phyloP scores from a whole-genome alignment of 2,888 invertebrate genomes.

The Heliothis peltigera region DNA sequence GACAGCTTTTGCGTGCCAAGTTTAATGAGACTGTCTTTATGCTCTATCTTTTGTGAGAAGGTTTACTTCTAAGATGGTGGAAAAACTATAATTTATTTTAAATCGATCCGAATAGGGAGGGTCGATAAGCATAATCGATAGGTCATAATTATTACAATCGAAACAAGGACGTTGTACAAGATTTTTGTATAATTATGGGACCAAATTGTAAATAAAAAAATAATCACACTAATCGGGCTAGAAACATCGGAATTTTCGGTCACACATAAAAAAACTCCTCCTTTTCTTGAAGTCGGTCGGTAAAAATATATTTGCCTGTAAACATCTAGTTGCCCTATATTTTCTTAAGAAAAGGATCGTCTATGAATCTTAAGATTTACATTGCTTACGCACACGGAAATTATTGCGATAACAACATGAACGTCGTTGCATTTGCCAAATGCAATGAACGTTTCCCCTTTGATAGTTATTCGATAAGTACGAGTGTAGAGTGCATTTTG shows the following conservation, averaged over 20 bases:
- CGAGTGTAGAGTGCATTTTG: constrained; percentile 41
- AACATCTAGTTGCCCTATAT: no score
- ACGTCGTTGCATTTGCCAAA: constrained; percentile 57
- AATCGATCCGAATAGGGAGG: background rate
- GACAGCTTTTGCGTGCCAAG: constrained; percentile 25
- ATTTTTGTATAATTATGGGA: no score
- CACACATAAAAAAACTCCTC: no score
- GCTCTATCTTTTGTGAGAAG: constrained; percentile 6
- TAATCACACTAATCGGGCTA: no score
- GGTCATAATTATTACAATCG: no score
- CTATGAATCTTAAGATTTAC: constrained; percentile 14
- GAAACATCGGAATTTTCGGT: no score
- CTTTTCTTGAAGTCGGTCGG: no score
- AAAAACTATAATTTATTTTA: background rate
- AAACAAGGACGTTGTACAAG: no score
- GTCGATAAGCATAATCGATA: no score
- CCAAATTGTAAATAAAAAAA: no score
- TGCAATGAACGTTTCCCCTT: constrained; percentile 59
- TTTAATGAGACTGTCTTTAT: constrained; percentile 22
- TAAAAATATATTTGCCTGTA: no score
- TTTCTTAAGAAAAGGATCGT: background rate
- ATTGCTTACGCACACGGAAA: constrained; percentile 12
- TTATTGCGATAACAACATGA: constrained; percentile 47
- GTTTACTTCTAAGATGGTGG: background rate
- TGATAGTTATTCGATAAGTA: constrained; percentile 55